phyloP scores from a whole-genome alignment of 2,113 vertebrate species.

The Sinocyclocheilus anshuiensis region DNA sequence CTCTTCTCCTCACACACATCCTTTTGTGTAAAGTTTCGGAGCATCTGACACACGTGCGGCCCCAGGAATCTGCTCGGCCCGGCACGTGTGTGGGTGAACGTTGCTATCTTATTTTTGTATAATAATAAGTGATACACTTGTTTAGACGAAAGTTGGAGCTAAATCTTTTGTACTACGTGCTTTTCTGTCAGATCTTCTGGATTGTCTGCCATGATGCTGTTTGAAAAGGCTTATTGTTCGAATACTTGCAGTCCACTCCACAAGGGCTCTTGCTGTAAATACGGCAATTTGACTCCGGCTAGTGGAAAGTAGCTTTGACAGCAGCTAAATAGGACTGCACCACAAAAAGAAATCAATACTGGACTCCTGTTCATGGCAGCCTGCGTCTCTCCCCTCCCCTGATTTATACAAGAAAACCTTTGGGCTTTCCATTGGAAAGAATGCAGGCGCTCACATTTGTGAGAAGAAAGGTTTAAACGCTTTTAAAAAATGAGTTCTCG shows the following conservation, averaged over 20 bases:
- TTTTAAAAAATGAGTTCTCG: constrained; percentile 3
- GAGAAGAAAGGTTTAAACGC: constrained; percentile 6
- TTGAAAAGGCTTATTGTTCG: constrained; percentile 84
- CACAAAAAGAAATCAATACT: constrained; percentile 93
- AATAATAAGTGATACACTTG: constrained; percentile 45
- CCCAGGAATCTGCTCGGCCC: not conserved
- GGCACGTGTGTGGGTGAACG: not conserved
- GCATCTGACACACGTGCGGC: constrained; percentile 14
- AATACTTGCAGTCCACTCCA: constrained; percentile 85
- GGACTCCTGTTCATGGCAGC: constrained; percentile 88
- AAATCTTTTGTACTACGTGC: constrained; percentile 71
- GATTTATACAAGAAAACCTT: constrained; percentile 77
- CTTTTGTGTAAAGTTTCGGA: constrained; percentile 78
- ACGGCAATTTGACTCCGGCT: constrained; percentile 99
- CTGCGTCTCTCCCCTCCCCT: constrained; percentile 82
- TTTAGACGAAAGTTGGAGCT: constrained; percentile 70
- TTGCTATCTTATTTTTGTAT: constrained; percentile 40
- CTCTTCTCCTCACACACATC: constrained; percentile 78
- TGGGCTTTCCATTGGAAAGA: constrained; percentile 65
- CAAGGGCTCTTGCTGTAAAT: constrained; percentile 94
- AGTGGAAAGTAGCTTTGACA: constrained; percentile 97
- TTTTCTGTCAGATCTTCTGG: constrained; percentile 79
- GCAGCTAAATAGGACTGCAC: constrained; percentile 92
- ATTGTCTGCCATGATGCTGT: constrained; percentile 84
- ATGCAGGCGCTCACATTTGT: constrained; percentile 20